A percentile compares a stretch with the other conserved stretches of the same genome.
Conservation (phyloP, 2,888 invertebrate genomes). For the Prenolepis imparis region DNA sequence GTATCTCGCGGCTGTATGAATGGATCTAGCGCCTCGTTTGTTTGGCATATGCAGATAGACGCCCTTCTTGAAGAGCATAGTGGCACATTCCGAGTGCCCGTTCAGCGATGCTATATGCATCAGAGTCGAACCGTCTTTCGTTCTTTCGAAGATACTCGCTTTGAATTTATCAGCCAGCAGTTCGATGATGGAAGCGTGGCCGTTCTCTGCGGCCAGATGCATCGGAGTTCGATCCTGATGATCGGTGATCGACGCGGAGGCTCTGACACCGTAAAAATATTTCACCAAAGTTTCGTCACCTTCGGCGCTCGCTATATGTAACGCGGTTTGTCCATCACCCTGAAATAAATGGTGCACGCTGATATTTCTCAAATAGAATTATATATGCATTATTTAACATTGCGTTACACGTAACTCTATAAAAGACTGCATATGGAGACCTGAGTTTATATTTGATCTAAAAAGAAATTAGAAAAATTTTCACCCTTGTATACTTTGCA, state of each 20-base stretch:
- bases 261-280: constrained; percentile 97
- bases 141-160: constrained; percentile 97
- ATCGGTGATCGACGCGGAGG: constrained; percentile 97
- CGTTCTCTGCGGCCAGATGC: constrained; percentile 99
- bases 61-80: constrained; percentile 99
- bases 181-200: constrained; percentile 98
- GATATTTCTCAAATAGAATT: neutral
- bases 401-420: neutral
- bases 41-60: constrained; percentile 99
- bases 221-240: constrained; percentile 99
- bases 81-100: constrained; percentile 99
- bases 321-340: constrained; percentile 96
- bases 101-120: constrained; percentile 99
- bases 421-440: neutral
- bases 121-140: constrained; percentile 98
- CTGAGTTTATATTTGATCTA: neutral
- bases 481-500: neutral
- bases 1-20: constrained; percentile 98
- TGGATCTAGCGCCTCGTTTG: constrained; percentile 98
- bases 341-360: constrained; percentile 71
- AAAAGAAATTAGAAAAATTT: neutral
- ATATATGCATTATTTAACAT: constrained; percentile 3
- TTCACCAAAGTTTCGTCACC: constrained; percentile 98
- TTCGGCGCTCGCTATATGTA: constrained; percentile 98
- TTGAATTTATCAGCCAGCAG: constrained; percentile 98